Evolutionary conservation across 2,888 invertebrate species (phyloP), one percentile per base, ranked within the genome.

Genomic region (Ectropis crepuscularia): DNA sequence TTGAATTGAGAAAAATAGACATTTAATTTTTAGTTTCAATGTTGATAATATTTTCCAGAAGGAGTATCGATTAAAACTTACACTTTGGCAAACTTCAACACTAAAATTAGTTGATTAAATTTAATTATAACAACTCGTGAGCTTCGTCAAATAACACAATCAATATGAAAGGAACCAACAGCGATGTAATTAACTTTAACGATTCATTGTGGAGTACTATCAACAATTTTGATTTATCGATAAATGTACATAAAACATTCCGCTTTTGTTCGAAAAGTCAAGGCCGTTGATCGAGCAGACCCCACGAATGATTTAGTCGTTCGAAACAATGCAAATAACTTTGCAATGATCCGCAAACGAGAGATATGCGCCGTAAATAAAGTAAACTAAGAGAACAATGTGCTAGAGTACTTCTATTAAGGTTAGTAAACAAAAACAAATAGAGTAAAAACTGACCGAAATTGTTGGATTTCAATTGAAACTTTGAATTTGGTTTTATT

Each of bases 221-320:
- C 74, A 70, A 63, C 59, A 70, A 74, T 80, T 83, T 79, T 81
- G 77, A 85, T 84, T 79, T 79, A 85, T 85, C 77, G 79, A 79
- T 76, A 79, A 79, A 75, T 61, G 68, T 65, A 74, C 66, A 67
- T 69, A 75, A 75, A 74, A 71, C 77, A 74, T 76, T 77, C 76
- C 76, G 74, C 82, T 81, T 85, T 85, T 85, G 81, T 85, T 81
- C 65, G 62, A 60, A 78, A 85, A 84, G 79, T 80, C 82, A 85
- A 83, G 86, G 85, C 57, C 72, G 63, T 63, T 65, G 70, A 64
- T 70, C 65, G 72, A 72, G 50, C 63, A 68, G 70, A 72, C 69
- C 67, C 65, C 73, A 75, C 75, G 70, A 74, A 72, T 74, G 70
- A 73, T 73, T 73, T 78, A 74, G 73, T 65, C 67, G 74, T 71